Evolutionary conservation across 2,797 vertebrate species (phyloP), one percentile per base, ranked within the genome.

Genomic region (Clarias platycephalus): DNA sequence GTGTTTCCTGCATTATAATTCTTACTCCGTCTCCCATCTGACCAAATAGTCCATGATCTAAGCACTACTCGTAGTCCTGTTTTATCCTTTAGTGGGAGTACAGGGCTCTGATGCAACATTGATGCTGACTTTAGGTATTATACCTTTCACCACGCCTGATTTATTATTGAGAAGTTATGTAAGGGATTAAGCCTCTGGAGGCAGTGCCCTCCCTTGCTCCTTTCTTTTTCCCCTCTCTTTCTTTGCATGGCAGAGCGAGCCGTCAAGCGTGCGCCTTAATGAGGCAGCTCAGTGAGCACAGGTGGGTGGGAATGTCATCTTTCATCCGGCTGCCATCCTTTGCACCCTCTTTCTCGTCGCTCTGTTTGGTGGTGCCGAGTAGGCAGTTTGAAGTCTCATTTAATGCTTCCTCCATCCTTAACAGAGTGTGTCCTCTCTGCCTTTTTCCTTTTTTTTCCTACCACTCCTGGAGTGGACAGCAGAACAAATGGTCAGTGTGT

Each of bases 221-320:
- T 85, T 87, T 66, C 81, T 83, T 87, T 66, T 88, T 67, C 28
- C 86, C 63, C n/a, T 74, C 81, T 83, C 49, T 83, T 82, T 85
- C 71, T 83, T 26, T 58, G 26, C 84, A 84, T 60, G 82, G 68
- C 77, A 64, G 83, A 40, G 77, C 82, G 83, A 81, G 76, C 81
- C 91, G 91, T 93, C 92, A 94, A 92, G 92, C 82, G 31, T 71
- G 86, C 84, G 86, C 82, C 76, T 85, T 92, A 91, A 93, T 91
- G 88, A 91, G 87, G 75, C 85, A 77, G 85, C 84, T 86, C 64
- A 34, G 80, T 71, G 86, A 87, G 84, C 85, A 82, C 82, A 88
- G 84, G 92, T 91, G 90, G 92, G 92, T 86, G 91, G 90, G 87
- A 87, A 91, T 92, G 91, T 90, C 92, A 93, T 90, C 92, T 93